Evolutionary conservation across 2,113 vertebrate genomes (phyloP).

Genomic region (Neofelis nebulosa): DNA sequence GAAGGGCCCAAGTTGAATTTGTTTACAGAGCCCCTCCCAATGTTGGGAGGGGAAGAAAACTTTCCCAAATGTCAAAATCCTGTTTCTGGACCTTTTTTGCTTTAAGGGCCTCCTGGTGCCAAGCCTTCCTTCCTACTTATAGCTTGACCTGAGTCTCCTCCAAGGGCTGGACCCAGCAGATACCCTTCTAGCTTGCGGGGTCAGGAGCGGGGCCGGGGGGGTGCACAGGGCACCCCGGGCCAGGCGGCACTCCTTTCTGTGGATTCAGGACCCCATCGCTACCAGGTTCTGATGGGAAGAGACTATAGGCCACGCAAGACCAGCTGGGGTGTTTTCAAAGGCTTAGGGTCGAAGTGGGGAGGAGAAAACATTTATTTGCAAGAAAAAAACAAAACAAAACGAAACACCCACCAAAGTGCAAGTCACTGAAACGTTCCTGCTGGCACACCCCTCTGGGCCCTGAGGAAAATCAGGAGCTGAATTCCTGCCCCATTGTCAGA

Average conservation of each 20-base stretch:
- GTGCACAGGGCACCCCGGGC: background rate
- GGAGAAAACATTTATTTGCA: background rate
- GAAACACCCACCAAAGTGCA: background rate
- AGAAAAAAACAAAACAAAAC: background rate
- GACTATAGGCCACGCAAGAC: background rate
- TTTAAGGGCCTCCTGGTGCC: background rate
- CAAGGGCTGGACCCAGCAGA: background rate
- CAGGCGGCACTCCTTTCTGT: background rate
- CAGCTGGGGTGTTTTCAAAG: background rate
- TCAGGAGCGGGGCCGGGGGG: too few relatives aligned
- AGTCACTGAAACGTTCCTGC: background rate
- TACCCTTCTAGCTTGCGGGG: background rate
- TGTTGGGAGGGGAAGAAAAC: background rate
- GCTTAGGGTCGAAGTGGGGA: background rate
- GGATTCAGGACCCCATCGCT: background rate
- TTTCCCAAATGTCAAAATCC: slow-evolving; percentile 30
- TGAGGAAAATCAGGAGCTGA: background rate
- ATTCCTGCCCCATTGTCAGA: background rate
- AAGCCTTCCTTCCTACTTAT: background rate
- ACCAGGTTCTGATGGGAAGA: background rate
- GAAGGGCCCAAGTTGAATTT: slow-evolving; percentile 10
- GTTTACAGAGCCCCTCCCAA: slow-evolving; percentile 25
- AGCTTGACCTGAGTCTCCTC: background rate
- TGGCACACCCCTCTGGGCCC: background rate
- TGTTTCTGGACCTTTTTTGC: background rate